A percentile compares a stretch with the other conserved stretches of the same genome.
Evolutionary conservation across 2,888 invertebrate genomes (phyloP).

Genomic region (Apoderus coryli): DNA sequence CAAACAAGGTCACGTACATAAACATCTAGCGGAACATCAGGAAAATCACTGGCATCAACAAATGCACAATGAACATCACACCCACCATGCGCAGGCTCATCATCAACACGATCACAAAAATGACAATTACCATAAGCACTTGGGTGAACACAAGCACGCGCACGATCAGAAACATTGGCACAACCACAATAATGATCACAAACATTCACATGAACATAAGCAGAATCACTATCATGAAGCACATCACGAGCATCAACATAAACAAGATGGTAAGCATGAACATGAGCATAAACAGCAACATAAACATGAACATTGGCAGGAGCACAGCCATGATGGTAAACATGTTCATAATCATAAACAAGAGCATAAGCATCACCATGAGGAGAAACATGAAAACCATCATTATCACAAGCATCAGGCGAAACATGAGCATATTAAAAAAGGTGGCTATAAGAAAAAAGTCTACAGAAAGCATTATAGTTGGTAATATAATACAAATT

Average conservation of each 20-base stretch:
- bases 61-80: conserved; percentile 16
- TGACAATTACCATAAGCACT: conserved; percentile 10
- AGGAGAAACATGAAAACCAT: conserved; percentile 9
- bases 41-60: conserved; percentile 19
- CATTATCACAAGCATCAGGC: conserved; percentile 9
- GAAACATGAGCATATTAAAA: conserved; percentile 12
- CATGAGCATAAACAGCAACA: conserved; percentile 14
- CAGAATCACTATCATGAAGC: conserved; percentile 15
- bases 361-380: conserved; percentile 14
- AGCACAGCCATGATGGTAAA: conserved; percentile 14
- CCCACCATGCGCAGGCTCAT: conserved; percentile 15
- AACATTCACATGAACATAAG: conserved; percentile 14
- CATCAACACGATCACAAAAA: conserved; percentile 14
- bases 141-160: conserved; percentile 10
- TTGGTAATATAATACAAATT: too few species aligned
- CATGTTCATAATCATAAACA: conserved; percentile 14
- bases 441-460: too few species aligned
- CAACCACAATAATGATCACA: conserved; percentile 15
- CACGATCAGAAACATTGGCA: conserved; percentile 17
- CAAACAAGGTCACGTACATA: conserved; percentile 22
- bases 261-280: conserved; percentile 15
- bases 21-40: conserved; percentile 17
- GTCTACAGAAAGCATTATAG: too few species aligned
- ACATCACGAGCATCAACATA: conserved; percentile 16
- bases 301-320: conserved; percentile 16